Evolutionary conservation across 2,888 invertebrate genomes (phyloP).

Genomic region (Parnassius apollo): DNA sequence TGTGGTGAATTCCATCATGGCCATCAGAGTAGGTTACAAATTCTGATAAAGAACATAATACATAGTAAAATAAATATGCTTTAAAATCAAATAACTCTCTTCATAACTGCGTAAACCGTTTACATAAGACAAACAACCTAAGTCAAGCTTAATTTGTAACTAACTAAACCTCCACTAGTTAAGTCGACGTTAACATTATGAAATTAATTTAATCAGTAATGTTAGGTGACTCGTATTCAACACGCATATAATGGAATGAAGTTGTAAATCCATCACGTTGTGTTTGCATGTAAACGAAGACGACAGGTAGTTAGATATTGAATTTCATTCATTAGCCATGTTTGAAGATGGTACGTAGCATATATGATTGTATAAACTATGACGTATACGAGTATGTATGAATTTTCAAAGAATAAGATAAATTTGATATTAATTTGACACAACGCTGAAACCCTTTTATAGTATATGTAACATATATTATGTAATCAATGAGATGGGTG

Average conservation of each 20-base stretch:
- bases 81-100: not conserved
- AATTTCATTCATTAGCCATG: slow-evolving; percentile 6
- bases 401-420: too few species aligned
- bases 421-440: too few species aligned
- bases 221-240: slow-evolving; percentile 24
- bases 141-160: not conserved
- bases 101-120: not conserved
- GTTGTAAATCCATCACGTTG: slow-evolving; percentile 1
- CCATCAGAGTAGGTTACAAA: too few species aligned
- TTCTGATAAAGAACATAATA: too few species aligned
- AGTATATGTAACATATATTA: too few species aligned
- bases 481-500: too few species aligned
- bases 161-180: slow-evolving; percentile 25
- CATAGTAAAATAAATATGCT: too few species aligned
- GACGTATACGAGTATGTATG: too few species aligned
- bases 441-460: too few species aligned
- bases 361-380: too few species aligned
- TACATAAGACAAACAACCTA: not conserved
- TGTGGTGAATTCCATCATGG: too few species aligned
- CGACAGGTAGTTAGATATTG: not conserved
- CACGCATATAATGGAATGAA: not conserved
- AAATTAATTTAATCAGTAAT: slow-evolving; percentile 35
- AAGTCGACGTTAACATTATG: slow-evolving; percentile 33
- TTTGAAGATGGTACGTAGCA: not conserved
- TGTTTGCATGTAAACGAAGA: slow-evolving; percentile 1